Conservation (phyloP, 2,797 vertebrate species). For the Pteropus rufus region DNA sequence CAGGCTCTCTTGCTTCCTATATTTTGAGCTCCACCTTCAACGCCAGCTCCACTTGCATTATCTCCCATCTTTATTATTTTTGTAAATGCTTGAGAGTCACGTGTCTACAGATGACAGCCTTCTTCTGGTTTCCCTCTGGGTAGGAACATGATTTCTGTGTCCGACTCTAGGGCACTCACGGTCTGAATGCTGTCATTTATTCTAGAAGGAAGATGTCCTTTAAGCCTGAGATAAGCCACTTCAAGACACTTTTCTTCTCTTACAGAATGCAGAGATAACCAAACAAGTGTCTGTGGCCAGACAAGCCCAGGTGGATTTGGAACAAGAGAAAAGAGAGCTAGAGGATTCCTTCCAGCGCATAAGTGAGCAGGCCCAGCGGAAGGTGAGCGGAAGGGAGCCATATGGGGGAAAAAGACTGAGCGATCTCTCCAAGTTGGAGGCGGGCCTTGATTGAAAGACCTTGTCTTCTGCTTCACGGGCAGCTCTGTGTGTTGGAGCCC, state of each 20-base stretch:
- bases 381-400: constrained; percentile 80
- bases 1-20: background rate
- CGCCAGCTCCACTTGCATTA: background rate
- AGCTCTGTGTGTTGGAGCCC: background rate
- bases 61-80: background rate
- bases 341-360: constrained; percentile 90
- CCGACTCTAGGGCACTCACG: fast-evolving
- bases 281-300: constrained; percentile 93
- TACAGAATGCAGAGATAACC: constrained; percentile 96
- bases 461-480: background rate
- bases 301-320: constrained; percentile 92
- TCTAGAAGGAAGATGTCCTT: background rate
- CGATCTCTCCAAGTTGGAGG: background rate
- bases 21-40: background rate
- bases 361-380: constrained; percentile 88
- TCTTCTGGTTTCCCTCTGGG: background rate
- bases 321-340: constrained; percentile 91
- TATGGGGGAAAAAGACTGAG: background rate
- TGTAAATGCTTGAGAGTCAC: background rate
- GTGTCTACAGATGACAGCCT: background rate
- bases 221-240: background rate
- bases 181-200: background rate
- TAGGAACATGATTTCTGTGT: background rate
- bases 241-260: fast-evolving
- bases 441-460: background rate